Evolutionary conservation across 2,888 invertebrate species (phyloP).

Genomic region (Apamea epomidion): DNA sequence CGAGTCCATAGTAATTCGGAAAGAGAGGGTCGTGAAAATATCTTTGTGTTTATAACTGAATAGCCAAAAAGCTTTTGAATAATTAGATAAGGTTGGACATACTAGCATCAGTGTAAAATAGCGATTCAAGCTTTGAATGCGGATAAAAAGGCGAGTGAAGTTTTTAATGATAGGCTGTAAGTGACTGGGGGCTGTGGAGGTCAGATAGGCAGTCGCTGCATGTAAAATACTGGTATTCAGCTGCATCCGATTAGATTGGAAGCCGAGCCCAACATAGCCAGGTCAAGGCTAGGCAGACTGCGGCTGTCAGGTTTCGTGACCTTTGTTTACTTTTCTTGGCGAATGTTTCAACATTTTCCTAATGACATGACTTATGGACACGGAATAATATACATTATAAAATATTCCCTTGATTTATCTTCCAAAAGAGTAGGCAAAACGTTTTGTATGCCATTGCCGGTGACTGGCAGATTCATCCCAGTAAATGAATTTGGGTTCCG

Average conservation of each 20-base stretch:
- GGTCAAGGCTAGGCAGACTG: neutral
- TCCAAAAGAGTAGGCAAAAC: constrained; percentile 57
- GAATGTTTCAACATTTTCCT: neutral
- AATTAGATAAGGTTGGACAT: constrained; percentile 9
- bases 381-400: constrained; percentile 17
- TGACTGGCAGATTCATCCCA: constrained; percentile 61
- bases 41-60: constrained; percentile 27
- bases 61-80: constrained; percentile 21
- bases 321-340: neutral
- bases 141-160: neutral
- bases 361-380: constrained; percentile 13
- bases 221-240: neutral
- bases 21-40: constrained; percentile 19
- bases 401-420: constrained; percentile 46
- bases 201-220: neutral
- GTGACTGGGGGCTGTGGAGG: neutral
- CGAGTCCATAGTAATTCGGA: constrained; percentile 25
- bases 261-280: neutral
- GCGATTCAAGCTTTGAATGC: neutral
- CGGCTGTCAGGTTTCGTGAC: neutral
- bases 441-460: constrained; percentile 34
- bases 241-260: neutral
- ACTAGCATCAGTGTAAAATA: neutral
- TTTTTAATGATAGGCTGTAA: neutral
- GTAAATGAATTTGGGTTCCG: constrained; percentile 62